Evolutionary conservation across 2,113 vertebrate genomes (phyloP), one percentile per base, ranked within the genome.

Genomic region (Gobiocypris rarus): DNA sequence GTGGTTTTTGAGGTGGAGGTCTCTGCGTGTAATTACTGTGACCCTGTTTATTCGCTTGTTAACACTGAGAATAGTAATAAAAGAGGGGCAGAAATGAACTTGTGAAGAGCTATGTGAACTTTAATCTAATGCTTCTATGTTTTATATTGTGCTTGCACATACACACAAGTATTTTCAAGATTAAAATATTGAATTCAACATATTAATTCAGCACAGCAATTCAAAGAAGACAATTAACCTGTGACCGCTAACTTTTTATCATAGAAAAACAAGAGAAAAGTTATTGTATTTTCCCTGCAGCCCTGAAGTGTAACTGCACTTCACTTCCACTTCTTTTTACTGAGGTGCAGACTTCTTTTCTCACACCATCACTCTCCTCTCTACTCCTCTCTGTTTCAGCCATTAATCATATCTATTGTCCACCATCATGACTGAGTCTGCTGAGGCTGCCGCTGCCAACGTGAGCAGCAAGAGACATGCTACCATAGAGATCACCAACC

Each of bases 401-500:
- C 31, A 10, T 61, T 45, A 69, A 58, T 31, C 59, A 38, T 15
- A 52, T 52, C 52, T 31, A 56, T 24, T 52, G 4, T 19, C 17
- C 26, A 45, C 41, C 45, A 92, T 86, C 73, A 94, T 93, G 91
- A 71, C 89, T 0, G 92, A 94, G 88, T 86, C 92, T 43, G 93
- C 93, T 3, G 93, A 93, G 91, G 90, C 90, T 13, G 86, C 91
- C 9, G 90, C 91, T 28, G 91, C 91, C 26, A 89, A 90, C 17
- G 88, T 94, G 65, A 24, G 5, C 73, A 90, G 87, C 82, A 92
- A 14, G 65, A 92, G 93, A 59, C 92, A 90, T 45, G 83, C 87
- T 6, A 92, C 88, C 54, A 87, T 94, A 6, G 93, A 94, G 89
- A 92, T 94, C 83, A 63, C 81, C 52, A 94, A 94, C 56, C 0